Conservation (phyloP, 1,140 invertebrate species). For the Pogonognathellus flavescens region DNA sequence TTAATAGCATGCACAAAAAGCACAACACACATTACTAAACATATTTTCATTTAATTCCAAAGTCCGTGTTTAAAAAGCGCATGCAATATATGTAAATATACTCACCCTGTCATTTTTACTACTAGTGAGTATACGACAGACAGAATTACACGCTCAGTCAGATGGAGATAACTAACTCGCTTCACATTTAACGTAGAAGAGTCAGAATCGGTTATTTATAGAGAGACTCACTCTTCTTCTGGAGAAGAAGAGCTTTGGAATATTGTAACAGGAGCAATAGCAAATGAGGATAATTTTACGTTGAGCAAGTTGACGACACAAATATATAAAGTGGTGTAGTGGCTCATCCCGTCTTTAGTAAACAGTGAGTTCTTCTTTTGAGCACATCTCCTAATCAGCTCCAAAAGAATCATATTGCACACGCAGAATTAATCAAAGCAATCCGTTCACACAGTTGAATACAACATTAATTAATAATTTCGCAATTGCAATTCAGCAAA, state of each 20-base stretch:
- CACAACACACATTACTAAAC: neutral
- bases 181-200: neutral
- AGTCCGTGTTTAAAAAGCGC: constrained; percentile 7
- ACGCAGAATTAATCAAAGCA: no score
- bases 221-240: neutral
- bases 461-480: no score
- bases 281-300: neutral
- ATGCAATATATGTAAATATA: neutral
- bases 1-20: neutral
- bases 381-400: neutral
- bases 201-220: neutral
- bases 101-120: neutral
- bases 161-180: neutral
- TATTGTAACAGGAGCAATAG: no score
- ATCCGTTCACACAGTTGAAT: no score
- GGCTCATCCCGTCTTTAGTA: constrained; percentile 28
- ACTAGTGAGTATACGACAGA: neutral
- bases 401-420: no score
- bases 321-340: constrained; percentile 30
- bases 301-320: neutral
- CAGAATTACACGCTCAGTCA: neutral
- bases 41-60: constrained; percentile 2
- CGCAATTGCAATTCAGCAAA: no score
- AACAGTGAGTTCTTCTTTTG: constrained; percentile 26
- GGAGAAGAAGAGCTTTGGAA: no score